Conservation (phyloP, 2,888 invertebrate species). For the Plebejus melissa region DNA sequence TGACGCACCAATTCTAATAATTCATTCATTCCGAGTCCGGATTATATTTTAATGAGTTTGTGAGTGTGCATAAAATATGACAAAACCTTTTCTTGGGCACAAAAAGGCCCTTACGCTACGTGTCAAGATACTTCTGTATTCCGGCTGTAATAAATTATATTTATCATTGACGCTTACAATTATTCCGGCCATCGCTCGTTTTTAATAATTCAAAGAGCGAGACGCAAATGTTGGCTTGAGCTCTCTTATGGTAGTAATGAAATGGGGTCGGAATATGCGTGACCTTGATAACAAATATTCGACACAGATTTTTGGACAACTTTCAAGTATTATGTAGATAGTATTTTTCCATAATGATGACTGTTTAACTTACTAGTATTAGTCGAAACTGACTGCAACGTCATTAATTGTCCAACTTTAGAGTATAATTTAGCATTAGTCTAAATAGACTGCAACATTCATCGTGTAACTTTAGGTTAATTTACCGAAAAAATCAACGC, state of each 20-base stretch:
- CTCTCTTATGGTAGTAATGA: slow-evolving; percentile 19
- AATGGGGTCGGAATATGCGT: neutral
- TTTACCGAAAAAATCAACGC: neutral
- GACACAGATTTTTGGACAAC: neutral
- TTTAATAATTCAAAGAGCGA: slow-evolving; percentile 36
- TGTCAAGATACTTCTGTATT: slow-evolving; percentile 37
- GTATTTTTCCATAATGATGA: neutral
- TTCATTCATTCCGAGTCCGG: slow-evolving; percentile 26
- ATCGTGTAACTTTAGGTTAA: neutral
- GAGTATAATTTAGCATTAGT: no score
- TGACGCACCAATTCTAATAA: slow-evolving; percentile 27
- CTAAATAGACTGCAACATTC: neutral
- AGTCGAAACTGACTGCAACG: no score
- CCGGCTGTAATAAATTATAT: slow-evolving; percentile 37
- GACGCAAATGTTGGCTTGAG: slow-evolving; percentile 30
- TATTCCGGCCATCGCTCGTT: slow-evolving; percentile 33
- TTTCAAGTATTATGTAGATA: neutral
- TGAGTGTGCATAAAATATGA: slow-evolving; percentile 40
- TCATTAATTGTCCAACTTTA: neutral
- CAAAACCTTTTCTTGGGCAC: slow-evolving; percentile 35
- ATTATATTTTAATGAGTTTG: slow-evolving; percentile 38
- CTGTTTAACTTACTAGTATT: neutral
- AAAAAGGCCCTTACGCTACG: slow-evolving; percentile 35
- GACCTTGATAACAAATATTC: neutral
- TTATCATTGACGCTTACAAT: slow-evolving; percentile 34